Conservation (phyloP, 2,888 invertebrate species). For the Scaptomyza polygonia region DNA sequence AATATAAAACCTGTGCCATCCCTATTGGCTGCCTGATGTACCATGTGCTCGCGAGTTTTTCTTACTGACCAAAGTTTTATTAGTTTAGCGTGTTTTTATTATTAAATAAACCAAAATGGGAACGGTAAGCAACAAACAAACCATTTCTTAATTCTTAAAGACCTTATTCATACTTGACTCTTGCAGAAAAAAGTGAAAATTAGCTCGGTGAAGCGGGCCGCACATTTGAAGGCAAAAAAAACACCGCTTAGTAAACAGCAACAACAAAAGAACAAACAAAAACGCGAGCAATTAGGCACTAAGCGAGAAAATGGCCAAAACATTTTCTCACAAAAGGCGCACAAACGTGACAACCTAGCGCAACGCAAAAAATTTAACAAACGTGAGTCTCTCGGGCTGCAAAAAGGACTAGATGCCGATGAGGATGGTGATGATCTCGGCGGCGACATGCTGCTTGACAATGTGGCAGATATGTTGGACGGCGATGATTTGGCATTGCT, state of each 20-base stretch:
- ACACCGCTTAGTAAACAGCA: conserved; percentile 81
- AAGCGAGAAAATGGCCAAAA: conserved; percentile 78
- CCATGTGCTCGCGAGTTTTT: conserved; percentile 67
- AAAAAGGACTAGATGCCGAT: conserved; percentile 37
- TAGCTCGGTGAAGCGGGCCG: conserved; percentile 83
- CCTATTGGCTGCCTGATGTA: conserved; percentile 29
- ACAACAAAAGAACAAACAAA: conserved; percentile 77
- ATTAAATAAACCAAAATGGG: conserved; percentile 46
- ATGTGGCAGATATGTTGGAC: conserved; percentile 83
- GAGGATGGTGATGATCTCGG: conserved; percentile 73
- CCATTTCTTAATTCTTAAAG: background rate
- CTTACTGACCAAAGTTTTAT: too few relatives aligned
- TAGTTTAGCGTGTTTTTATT: background rate
- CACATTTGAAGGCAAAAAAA: conserved; percentile 83
- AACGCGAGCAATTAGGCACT: conserved; percentile 67
- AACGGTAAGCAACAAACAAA: conserved; percentile 45
- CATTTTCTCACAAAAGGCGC: conserved; percentile 80
- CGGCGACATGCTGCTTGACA: conserved; percentile 74
- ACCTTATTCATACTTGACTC: background rate
- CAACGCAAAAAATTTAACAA: conserved; percentile 79
- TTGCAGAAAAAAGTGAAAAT: conserved; percentile 84
- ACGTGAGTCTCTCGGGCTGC: conserved; percentile 63
- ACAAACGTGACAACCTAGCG: conserved; percentile 76
- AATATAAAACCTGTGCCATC: background rate
- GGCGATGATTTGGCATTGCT: conserved; percentile 81